Conservation (phyloP, 2,113 vertebrate genomes). For the Geococcyx californianus region DNA sequence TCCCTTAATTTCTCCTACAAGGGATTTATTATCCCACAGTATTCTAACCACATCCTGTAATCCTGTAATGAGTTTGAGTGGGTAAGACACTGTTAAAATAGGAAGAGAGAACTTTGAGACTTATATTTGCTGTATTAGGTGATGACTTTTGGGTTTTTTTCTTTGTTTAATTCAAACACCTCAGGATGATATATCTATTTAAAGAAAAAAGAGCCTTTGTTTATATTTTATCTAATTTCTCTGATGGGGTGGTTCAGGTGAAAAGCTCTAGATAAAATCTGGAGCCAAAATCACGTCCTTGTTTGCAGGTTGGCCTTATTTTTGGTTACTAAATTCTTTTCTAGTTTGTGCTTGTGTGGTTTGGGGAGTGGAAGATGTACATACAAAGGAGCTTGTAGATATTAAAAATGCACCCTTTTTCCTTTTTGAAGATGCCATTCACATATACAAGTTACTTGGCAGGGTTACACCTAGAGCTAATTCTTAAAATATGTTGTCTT, state of each 20-base stretch:
- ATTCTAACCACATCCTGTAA: not conserved
- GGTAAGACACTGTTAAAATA: not conserved
- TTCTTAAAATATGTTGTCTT: slow-evolving; percentile 22
- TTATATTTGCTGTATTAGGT: not conserved
- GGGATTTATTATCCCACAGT: not conserved
- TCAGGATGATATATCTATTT: not conserved
- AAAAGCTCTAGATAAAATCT: not conserved
- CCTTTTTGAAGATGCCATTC: not conserved
- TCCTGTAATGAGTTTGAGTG: not conserved
- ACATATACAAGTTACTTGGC: not conserved
- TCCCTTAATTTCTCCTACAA: not conserved
- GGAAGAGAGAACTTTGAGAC: not conserved
- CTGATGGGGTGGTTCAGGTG: not conserved
- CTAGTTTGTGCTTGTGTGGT: not conserved
- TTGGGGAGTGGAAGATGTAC: not conserved
- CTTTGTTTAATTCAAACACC: not conserved
- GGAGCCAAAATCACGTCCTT: not conserved
- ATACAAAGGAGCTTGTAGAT: not conserved
- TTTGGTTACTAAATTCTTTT: not conserved
- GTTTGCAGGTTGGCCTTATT: not conserved
- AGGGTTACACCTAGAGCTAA: not conserved
- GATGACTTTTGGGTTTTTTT: not conserved
- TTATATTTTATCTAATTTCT: not conserved
- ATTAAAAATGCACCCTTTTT: not conserved
- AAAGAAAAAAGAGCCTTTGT: not conserved